phyloP scores from a whole-genome alignment of 2,797 vertebrate genomes.

The Perodicticus potto region DNA sequence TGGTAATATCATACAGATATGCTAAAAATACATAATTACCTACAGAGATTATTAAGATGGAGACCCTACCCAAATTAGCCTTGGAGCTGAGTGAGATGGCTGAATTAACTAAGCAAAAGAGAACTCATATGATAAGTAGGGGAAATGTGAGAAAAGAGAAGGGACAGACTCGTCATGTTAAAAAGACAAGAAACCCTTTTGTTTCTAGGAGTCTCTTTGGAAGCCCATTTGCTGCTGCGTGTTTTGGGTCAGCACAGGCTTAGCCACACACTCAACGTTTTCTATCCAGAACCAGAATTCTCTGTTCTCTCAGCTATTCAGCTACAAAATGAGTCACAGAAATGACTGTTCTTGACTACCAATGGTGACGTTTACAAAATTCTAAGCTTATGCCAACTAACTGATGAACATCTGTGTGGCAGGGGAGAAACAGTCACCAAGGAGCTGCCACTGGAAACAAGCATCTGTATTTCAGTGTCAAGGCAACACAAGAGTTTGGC shows the following conservation, averaged over 20 bases:
- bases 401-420: neutral
- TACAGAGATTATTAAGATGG: neutral
- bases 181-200: neutral
- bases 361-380: neutral
- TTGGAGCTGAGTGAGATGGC: neutral
- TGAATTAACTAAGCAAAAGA: slow-evolving; percentile 3
- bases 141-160: neutral
- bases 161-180: neutral
- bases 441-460: neutral
- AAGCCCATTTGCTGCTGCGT: neutral
- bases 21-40: neutral
- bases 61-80: neutral
- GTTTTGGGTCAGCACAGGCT: neutral
- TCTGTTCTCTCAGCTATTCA: neutral
- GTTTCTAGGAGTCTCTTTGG: neutral
- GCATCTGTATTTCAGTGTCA: neutral
- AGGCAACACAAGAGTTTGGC: neutral
- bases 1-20: neutral
- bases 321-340: neutral
- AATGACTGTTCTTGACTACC: neutral
- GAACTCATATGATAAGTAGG: neutral
- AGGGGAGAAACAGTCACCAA: neutral
- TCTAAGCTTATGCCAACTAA: neutral
- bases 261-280: neutral
- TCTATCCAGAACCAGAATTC: neutral